phyloP scores from a whole-genome alignment of 2,113 vertebrate species.

The Cervus canadensis region DNA sequence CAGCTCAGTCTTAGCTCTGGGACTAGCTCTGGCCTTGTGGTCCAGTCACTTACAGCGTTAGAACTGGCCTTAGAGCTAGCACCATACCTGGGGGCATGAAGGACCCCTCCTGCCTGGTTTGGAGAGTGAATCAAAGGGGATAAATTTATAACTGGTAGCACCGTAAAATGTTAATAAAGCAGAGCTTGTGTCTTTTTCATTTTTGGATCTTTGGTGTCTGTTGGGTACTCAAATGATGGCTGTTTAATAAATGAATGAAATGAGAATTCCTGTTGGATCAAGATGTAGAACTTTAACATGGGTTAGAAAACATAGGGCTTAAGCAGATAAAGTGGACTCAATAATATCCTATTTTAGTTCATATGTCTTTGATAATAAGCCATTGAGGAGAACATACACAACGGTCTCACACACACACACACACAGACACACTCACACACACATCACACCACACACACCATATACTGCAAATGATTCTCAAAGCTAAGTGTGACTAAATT shows the following conservation, averaged over 20 bases:
- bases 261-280: background rate
- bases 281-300: background rate
- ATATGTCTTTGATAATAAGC: background rate
- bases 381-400: background rate
- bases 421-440: background rate
- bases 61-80: background rate
- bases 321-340: background rate
- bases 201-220: background rate
- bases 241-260: background rate
- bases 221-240: background rate
- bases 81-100: background rate
- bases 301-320: background rate
- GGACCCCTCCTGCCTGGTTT: background rate
- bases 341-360: background rate
- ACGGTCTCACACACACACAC: background rate
- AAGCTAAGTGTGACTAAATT: conserved; percentile 23
- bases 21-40: background rate
- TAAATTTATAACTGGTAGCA: background rate
- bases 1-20: background rate
- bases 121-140: background rate
- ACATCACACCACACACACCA: background rate
- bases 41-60: background rate
- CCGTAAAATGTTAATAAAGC: background rate
- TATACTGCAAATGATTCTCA: background rate
- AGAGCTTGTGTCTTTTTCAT: background rate